Conservation (phyloP, 2,888 invertebrate genomes). For the Hoplodrina ambigua region DNA sequence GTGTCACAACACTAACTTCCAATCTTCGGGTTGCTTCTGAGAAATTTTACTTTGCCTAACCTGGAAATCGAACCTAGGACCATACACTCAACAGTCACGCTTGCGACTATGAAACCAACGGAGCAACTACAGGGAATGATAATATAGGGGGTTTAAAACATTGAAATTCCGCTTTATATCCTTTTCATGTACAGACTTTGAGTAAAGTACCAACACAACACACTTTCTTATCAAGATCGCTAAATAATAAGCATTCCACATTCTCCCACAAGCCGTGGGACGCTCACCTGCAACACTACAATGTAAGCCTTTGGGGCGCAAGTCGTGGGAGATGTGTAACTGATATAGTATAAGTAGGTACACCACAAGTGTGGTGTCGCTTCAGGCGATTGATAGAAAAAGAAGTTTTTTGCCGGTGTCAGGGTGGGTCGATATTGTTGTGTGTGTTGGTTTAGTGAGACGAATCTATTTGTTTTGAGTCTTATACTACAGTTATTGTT, state of each 20-base stretch:
- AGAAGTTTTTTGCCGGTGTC: slow-evolving; percentile 8
- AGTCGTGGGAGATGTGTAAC: slow-evolving; percentile 47
- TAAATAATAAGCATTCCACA: slow-evolving; percentile 23
- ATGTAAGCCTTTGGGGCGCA: slow-evolving; percentile 44
- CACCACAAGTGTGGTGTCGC: slow-evolving; percentile 26
- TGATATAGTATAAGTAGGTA: slow-evolving; percentile 5
- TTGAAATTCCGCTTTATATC: not conserved
- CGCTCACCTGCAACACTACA: slow-evolving; percentile 39
- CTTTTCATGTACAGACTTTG: not conserved
- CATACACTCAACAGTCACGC: no score
- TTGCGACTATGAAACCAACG: no score
- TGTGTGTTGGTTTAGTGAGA: slow-evolving; percentile 8
- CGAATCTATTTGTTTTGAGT: not conserved
- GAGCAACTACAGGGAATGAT: no score
- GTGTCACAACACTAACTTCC: no score
- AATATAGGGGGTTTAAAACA: no score
- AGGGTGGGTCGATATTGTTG: not conserved
- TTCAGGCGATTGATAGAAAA: slow-evolving; percentile 20
- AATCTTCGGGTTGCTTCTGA: no score
- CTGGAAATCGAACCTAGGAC: no score
- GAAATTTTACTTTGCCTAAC: no score
- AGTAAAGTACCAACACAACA: not conserved
- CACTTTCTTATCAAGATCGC: slow-evolving; percentile 33
- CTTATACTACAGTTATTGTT: no score
- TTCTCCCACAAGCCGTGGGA: slow-evolving; percentile 34